Evolutionary conservation across 2,113 vertebrate species (phyloP).

Genomic region (Cebus imitator): DNA sequence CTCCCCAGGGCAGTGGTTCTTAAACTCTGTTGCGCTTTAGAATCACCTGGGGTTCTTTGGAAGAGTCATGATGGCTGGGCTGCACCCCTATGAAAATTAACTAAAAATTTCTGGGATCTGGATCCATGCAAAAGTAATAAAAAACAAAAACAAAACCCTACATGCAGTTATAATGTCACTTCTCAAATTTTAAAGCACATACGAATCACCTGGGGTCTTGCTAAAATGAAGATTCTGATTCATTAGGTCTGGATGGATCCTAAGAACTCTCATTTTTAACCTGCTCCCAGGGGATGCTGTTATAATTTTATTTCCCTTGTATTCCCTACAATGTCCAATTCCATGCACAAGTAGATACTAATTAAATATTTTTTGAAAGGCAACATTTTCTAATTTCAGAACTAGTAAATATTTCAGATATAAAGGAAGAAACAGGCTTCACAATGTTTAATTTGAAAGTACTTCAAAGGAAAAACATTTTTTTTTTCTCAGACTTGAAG

Average conservation of each 20-base stretch:
- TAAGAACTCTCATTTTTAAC: background rate
- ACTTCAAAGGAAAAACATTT: constrained; percentile 55
- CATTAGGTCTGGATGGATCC: background rate
- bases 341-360: background rate
- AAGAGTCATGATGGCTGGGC: background rate
- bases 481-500: constrained; percentile 43
- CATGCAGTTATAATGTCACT: background rate
- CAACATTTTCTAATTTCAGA: constrained; percentile 8
- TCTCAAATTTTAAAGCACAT: background rate
- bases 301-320: background rate
- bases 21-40: background rate
- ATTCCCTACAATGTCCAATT: background rate
- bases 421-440: constrained; percentile 57
- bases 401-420: constrained; percentile 54
- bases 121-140: background rate
- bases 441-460: constrained; percentile 63
- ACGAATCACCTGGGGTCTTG: background rate
- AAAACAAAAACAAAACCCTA: background rate
- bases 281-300: background rate
- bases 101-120: background rate
- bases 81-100: background rate
- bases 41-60: background rate
- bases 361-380: constrained; percentile 24
- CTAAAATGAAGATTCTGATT: background rate
- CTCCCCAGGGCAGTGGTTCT: background rate